These are phyloP conservation scores for Palloptera scutellata DNA, from an alignment of 2,888 invertebrate species.

Conservation along the genomic window DNA sequence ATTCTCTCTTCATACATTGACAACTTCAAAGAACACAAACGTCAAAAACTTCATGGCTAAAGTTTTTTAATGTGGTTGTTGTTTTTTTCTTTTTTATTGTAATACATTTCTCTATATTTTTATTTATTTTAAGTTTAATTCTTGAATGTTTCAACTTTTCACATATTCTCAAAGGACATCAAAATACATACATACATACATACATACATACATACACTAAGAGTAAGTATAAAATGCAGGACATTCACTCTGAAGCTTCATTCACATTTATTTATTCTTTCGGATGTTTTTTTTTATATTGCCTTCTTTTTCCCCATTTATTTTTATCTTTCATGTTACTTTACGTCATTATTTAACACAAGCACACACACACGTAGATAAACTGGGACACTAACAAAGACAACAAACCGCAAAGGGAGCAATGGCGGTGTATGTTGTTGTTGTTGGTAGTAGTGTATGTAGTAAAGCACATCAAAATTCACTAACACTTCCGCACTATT, in stretches of 20 bases:
- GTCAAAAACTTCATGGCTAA: conserved; percentile 32
- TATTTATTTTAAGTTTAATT: conserved; percentile 51
- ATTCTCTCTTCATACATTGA: conserved; percentile 21
- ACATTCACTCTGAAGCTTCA: conserved; percentile 52
- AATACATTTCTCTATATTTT: background rate
- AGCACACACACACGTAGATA: conserved; percentile 22
- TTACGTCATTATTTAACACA: conserved; percentile 25
- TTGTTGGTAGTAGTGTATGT: too few species aligned
- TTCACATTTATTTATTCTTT: conserved; percentile 29
- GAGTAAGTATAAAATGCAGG: conserved; percentile 50
- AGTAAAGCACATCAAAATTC: too few species aligned
- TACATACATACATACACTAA: too few species aligned
- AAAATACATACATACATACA: conserved; percentile 23
- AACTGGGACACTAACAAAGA: conserved; percentile 6
- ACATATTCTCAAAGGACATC: conserved; percentile 59
- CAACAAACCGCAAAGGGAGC: conserved; percentile 27
- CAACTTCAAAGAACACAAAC: conserved; percentile 28
- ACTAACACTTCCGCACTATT: background rate
- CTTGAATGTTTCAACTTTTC: conserved; percentile 55
- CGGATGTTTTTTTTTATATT: conserved; percentile 11
- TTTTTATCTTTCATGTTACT: conserved; percentile 18
- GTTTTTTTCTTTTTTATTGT: background rate
- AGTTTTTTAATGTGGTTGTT: conserved; percentile 11
- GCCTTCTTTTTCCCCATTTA: background rate
- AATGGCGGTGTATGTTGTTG: background rate